Conservation (phyloP, 2,113 vertebrate genomes). For the Sinocyclocheilus maitianheensis region DNA sequence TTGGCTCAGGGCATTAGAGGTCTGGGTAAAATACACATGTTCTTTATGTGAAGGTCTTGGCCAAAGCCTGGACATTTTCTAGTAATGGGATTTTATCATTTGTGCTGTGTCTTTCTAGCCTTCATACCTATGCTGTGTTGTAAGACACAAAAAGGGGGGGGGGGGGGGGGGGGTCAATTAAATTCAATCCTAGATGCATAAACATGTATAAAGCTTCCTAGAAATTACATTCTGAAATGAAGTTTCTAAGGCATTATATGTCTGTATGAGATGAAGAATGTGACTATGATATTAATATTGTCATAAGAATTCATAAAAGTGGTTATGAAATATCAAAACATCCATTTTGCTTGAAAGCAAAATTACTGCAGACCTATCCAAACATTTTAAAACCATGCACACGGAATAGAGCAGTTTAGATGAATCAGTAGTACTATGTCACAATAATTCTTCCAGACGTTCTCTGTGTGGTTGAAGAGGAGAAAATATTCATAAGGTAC, state of each 20-base stretch:
- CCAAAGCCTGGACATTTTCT: not conserved
- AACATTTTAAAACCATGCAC: not conserved
- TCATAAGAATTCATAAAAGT: not conserved
- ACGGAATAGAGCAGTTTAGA: not conserved
- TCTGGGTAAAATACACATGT: not conserved
- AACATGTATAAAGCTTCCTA: not conserved
- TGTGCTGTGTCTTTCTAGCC: constrained; percentile 14
- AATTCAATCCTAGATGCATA: not conserved
- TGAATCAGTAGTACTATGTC: not conserved
- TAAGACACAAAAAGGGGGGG: too few species aligned
- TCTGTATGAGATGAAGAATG: constrained; percentile 31
- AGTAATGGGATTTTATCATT: constrained; percentile 26
- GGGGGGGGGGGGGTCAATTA: not conserved
- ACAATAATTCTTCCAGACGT: not conserved
- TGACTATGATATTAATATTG: constrained; percentile 21
- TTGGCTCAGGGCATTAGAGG: not conserved
- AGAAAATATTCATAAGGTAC: not conserved
- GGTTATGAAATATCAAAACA: constrained; percentile 18
- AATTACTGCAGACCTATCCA: not conserved
- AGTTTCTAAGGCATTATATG: constrained; percentile 15
- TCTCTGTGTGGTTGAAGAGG: not conserved
- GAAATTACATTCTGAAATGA: constrained; percentile 36
- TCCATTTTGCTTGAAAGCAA: not conserved
- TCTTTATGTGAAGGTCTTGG: constrained; percentile 5
- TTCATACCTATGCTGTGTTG: not conserved